Conservation (phyloP, 2,797 vertebrate genomes). For the Phrynocephalus guinanensis region DNA sequence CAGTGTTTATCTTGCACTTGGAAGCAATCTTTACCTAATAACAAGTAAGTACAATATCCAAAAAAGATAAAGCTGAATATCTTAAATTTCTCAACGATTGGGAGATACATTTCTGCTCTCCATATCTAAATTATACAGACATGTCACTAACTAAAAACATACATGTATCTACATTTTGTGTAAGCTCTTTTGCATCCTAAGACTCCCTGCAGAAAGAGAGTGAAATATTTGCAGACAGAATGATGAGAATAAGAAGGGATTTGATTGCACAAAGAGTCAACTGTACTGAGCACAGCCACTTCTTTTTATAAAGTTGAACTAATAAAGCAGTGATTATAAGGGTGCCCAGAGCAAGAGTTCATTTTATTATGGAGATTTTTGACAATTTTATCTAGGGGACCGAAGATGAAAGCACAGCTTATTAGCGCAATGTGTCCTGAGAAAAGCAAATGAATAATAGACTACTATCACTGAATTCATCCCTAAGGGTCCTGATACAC, state of each 20-base stretch:
- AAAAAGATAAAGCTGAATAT: neutral
- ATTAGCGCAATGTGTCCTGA: constrained; percentile 39
- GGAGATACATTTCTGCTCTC: neutral
- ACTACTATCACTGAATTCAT: constrained; percentile 60
- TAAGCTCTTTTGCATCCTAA: neutral
- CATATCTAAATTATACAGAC: neutral
- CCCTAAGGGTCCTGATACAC: constrained; percentile 54
- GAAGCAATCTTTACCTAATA: neutral
- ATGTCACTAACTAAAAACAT: neutral
- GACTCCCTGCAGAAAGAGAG: constrained; percentile 7
- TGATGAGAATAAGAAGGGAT: constrained; percentile 16
- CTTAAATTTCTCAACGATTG: neutral
- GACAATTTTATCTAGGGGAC: constrained; percentile 61
- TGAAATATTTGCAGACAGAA: constrained; percentile 42
- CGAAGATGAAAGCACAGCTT: constrained; percentile 60
- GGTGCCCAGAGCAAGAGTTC: constrained; percentile 46
- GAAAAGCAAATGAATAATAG: constrained; percentile 49
- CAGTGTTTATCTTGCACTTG: neutral
- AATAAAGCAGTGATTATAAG: constrained; percentile 51
- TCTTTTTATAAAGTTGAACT: constrained; percentile 49
- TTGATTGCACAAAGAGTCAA: constrained; percentile 41
- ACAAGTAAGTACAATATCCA: neutral
- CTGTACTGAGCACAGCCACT: constrained; percentile 46
- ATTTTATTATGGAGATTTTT: constrained; percentile 50
- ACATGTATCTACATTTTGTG: neutral